Evolutionary conservation across 2,888 invertebrate species (phyloP).

Genomic region (Marronus borbonicus): DNA sequence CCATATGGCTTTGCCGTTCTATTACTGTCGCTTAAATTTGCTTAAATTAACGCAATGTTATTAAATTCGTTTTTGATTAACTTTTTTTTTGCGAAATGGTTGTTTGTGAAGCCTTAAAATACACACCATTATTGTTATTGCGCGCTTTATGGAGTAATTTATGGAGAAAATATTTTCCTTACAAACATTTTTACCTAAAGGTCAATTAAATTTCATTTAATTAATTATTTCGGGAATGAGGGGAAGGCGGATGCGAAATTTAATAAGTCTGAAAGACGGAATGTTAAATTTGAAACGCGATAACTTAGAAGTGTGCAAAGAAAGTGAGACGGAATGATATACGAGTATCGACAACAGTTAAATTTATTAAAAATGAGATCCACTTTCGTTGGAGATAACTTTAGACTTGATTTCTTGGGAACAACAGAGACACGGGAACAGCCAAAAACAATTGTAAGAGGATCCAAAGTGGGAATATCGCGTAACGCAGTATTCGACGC

Average conservation of each 20-base stretch:
- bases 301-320: not conserved
- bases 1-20: too few relatives aligned
- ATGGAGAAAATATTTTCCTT: not conserved
- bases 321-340: not conserved
- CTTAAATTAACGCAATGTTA: not conserved
- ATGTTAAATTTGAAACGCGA: constrained; percentile 10
- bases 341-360: constrained; percentile 23
- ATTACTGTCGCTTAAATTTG: too few relatives aligned
- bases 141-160: not conserved
- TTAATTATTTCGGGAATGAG: constrained; percentile 6
- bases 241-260: not conserved
- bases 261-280: constrained; percentile 10
- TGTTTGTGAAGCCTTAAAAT: not conserved
- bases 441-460: constrained; percentile 22
- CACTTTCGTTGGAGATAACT: constrained; percentile 14
- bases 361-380: constrained; percentile 27
- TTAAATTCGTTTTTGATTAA: constrained; percentile 1
- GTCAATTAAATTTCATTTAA: constrained; percentile 21
- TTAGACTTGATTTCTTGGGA: constrained; percentile 17
- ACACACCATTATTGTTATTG: not conserved
- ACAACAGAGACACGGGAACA: not conserved
- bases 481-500: not conserved
- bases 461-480: constrained; percentile 21
- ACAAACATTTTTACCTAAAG: constrained; percentile 2
- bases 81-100: not conserved